A percentile compares a stretch with the other conserved stretches of the same genome.
These are phyloP conservation scores for Melinaea menophilus DNA, from an alignment of 2,888 invertebrate species.

Conservation along the genomic window DNA sequence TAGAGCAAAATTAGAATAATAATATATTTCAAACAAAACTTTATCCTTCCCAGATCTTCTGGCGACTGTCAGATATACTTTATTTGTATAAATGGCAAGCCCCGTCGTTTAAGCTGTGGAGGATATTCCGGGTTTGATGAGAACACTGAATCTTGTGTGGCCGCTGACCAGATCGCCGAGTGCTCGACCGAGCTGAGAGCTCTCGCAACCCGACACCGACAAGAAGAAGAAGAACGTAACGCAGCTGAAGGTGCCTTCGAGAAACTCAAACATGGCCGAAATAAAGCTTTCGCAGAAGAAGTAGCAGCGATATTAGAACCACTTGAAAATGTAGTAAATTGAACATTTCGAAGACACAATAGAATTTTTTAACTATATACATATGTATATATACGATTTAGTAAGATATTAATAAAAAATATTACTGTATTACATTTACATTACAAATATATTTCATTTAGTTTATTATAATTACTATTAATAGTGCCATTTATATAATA, in stretches of 20 bases:
- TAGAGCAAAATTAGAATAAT: too few species aligned
- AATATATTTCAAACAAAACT: too few species aligned
- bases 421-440: constrained; percentile 6
- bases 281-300: constrained; percentile 28
- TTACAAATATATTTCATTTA: neutral
- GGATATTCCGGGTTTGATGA: constrained; percentile 88
- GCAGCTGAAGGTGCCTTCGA: constrained; percentile 50
- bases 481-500: constrained; percentile 23
- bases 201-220: constrained; percentile 50
- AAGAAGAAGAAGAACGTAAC: constrained; percentile 49
- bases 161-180: constrained; percentile 85
- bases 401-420: neutral
- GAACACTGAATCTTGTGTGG: constrained; percentile 83
- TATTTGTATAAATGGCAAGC: constrained; percentile 85
- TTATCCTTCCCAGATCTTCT: constrained; percentile 69
- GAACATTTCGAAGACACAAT: too few species aligned
- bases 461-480: constrained; percentile 10
- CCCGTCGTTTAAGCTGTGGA: constrained; percentile 86
- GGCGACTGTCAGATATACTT: constrained; percentile 87
- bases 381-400: neutral
- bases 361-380: too few species aligned
- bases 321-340: too few species aligned
- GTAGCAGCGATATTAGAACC: neutral
- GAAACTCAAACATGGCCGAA: constrained; percentile 24
- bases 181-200: constrained; percentile 76